Percentiles rank a stretch among this genome's conserved stretches.
phyloP scores from a whole-genome alignment of 2,797 vertebrate genomes.

The Eremophila alpestris region DNA sequence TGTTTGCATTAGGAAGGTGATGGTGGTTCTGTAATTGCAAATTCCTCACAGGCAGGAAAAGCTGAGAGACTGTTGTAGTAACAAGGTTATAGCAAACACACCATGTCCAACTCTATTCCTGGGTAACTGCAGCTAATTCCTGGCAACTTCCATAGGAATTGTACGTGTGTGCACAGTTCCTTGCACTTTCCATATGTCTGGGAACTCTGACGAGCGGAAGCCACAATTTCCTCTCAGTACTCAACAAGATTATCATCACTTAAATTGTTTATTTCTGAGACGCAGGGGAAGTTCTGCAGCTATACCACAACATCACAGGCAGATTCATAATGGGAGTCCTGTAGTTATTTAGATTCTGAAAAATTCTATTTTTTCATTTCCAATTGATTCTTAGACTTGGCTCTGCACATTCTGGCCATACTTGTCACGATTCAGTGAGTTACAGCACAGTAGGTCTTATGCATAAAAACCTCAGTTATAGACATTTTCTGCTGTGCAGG shows the following conservation, averaged over 20 bases:
- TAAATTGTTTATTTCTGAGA: not conserved
- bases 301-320: not conserved
- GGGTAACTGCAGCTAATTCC: not conserved
- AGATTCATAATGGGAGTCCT: not conserved
- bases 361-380: not conserved
- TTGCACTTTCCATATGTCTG: not conserved
- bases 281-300: not conserved
- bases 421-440: not conserved
- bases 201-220: not conserved
- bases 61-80: not conserved
- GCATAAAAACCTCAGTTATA: not conserved
- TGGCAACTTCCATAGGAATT: not conserved
- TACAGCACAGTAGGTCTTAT: not conserved
- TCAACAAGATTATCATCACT: not conserved
- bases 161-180: not conserved
- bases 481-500: not conserved
- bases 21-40: not conserved
- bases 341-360: not conserved
- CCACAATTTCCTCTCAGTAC: not conserved
- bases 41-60: not conserved
- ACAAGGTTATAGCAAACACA: not conserved
- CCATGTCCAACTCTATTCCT: not conserved
- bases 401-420: not conserved
- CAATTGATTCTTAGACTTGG: not conserved
- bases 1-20: not conserved